Evolutionary conservation across 2,888 invertebrate genomes (phyloP), one percentile per base, ranked within the genome.

Genomic region (Tipula lateralis): DNA sequence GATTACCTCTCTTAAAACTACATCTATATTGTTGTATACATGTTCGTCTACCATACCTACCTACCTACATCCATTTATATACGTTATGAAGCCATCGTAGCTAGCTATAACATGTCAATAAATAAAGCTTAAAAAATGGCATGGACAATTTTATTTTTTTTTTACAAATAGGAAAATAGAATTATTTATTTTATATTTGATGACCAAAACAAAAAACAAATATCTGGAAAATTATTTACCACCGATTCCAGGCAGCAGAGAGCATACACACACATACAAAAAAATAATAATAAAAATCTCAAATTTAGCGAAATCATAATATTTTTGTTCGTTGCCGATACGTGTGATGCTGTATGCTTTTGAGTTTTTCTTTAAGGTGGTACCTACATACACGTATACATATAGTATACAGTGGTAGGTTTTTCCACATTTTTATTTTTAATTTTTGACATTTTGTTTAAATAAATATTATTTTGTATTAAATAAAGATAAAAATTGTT

Each of bases 271-370:
- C n/a, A n/a, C n/a, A n/a, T n/a, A n/a, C n/a, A n/a, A n/a, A 50
- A 50, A 50, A 50, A 32, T 32, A 32, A 36, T 2, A 50, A 50
- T 16, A 50, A 50, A 66, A 66, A 66, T 66, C 66, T 24, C 19
- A 66, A 66, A 66, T 66, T 66, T 66, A 66, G 66, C 66, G 66
- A 66, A 24, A 66, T 66, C 66, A 66, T 66, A 66, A 66, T 66
- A 66, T 66, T 66, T 66, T 66, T 66, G 66, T 66, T 66, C 66
- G 66, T 66, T 66, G 66, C 66, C n/a, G 66, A 66, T 66, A 66
- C 66, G 66, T 66, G 66, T 66, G 66, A 66, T n/a, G 66, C 66
- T 44, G 39, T n/a, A n/a, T n/a, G 44, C 44, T 66, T 66, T 66
- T 66, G 12, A 7, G 0, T 66, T 66, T 44, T 66, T 24, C 66